Evolutionary conservation across 2,888 invertebrate species (phyloP).

Genomic region (Ptycholaimellus sp.): DNA sequence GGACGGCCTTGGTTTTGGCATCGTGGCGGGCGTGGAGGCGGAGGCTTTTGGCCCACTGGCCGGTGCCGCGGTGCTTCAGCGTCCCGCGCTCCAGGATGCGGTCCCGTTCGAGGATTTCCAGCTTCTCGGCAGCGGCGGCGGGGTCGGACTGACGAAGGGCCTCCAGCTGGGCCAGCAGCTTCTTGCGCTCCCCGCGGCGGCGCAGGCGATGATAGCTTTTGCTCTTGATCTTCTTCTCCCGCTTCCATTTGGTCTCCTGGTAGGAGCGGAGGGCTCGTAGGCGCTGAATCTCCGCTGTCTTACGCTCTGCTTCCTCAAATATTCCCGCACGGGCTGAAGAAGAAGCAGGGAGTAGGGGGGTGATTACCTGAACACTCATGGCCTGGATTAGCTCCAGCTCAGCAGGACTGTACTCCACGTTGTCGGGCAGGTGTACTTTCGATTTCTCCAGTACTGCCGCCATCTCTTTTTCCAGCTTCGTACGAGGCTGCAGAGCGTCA

Average conservation of each 20-base stretch:
- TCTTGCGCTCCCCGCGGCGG: conserved; percentile 35
- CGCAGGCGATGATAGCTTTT: conserved; percentile 32
- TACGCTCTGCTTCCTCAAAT: conserved; percentile 43
- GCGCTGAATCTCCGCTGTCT: conserved; percentile 50
- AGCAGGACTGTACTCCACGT: conserved; percentile 16
- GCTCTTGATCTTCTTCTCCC: conserved; percentile 76
- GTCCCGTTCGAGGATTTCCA: conserved; percentile 52
- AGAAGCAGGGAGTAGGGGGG: not conserved
- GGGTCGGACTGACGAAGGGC: conserved; percentile 57
- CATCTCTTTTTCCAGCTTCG: conserved; percentile 5
- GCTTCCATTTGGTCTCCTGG: conserved; percentile 54
- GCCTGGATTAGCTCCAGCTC: conserved; percentile 32
- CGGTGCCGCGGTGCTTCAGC: conserved; percentile 65
- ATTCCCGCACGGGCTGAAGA: not conserved
- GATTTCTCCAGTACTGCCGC: conserved; percentile 1
- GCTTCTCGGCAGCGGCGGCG: conserved; percentile 54
- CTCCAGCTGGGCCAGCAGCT: conserved; percentile 62
- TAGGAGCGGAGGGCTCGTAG: conserved; percentile 59
- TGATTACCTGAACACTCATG: conserved; percentile 44
- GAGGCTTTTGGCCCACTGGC: conserved; percentile 70
- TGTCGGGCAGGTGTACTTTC: conserved; percentile 2
- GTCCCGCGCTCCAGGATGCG: conserved; percentile 63
- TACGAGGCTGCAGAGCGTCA: conserved; percentile 6
- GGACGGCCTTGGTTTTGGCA: conserved; percentile 43
- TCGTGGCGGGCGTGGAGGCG: conserved; percentile 64